Base-by-base conservation (phyloP, 1,140 invertebrate species). In the Mesaphorura yosii region DNA sequence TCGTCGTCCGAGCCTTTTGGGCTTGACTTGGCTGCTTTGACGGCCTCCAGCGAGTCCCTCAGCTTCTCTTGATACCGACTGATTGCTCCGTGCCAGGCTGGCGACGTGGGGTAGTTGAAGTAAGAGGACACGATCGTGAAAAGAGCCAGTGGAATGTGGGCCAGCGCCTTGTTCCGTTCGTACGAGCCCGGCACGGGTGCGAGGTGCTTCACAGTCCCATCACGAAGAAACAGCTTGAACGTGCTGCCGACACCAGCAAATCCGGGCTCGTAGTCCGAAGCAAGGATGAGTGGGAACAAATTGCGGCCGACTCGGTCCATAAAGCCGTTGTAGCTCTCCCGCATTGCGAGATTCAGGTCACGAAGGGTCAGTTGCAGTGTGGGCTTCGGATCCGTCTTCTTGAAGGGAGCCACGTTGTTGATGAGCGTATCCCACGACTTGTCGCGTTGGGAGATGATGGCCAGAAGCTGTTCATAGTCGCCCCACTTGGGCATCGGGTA, bases 281-380 rank as follows among this genome's bases (percentile, higher is more conserved):
- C 49, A 4, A 51, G 37, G 6, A 51, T 51, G n/a, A 51, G n/a
- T 7, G 49, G 49, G 31, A 51, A 51, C 6, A 49, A 15, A 49
- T 49, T 49, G 17, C 14, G 12, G 12, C 48, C 48, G 4, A 23
- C 22, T 17, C 14, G 34, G 7, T 49, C 5, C 15, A 49, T 49
- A 12, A 49, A 14, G 7, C 4, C 26, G 4, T 7, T 17, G 23
- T 49, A 49, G 20, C 39, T 49, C 20, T 39, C n/a, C 48, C 28
- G 5, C 48, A 49, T 49, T 14, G 23, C 10, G 4, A 46, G 3
- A 29, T 51, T 14, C 6, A 26, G 5, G 20, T 51, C 49, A n/a
- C 38, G 31, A 34, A 34, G n/a, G n/a, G n/a, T n/a, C n/a, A n/a
- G n/a, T n/a, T n/a, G n/a, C n/a, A n/a, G n/a, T n/a, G n/a, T n/a